A percentile compares a stretch with the other conserved stretches of the same genome.
Conservation (phyloP, 2,797 vertebrate genomes). For the Numenius phaeopus region DNA sequence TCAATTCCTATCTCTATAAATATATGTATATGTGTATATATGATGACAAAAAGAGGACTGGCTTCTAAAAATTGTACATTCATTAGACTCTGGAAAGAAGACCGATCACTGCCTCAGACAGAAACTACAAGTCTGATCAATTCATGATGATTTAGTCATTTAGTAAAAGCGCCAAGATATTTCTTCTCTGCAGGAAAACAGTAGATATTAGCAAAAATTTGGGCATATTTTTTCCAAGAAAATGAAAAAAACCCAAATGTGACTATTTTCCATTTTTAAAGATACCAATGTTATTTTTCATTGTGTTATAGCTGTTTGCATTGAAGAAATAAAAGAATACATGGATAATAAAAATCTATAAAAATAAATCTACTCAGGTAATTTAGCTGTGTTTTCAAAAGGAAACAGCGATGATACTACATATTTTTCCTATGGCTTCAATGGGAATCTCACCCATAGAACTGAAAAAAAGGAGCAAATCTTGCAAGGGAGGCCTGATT, state of each 20-base stretch:
- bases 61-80: neutral
- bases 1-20: neutral
- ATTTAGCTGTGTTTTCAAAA: neutral
- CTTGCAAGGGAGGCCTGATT: neutral
- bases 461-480: neutral
- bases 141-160: neutral
- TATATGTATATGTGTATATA: neutral
- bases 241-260: neutral
- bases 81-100: neutral
- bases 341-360: neutral
- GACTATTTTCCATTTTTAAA: neutral
- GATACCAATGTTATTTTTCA: neutral
- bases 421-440: neutral
- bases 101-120: neutral
- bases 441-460: neutral
- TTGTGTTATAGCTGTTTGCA: neutral
- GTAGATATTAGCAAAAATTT: neutral
- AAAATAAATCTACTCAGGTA: neutral
- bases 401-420: neutral
- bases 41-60: neutral
- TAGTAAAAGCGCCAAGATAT: neutral
- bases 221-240: neutral
- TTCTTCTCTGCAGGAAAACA: neutral
- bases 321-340: neutral
- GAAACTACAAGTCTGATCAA: neutral